These are phyloP conservation scores for Agrochola macilenta DNA, from an alignment of 2,888 invertebrate genomes.

Conservation along the genomic window DNA sequence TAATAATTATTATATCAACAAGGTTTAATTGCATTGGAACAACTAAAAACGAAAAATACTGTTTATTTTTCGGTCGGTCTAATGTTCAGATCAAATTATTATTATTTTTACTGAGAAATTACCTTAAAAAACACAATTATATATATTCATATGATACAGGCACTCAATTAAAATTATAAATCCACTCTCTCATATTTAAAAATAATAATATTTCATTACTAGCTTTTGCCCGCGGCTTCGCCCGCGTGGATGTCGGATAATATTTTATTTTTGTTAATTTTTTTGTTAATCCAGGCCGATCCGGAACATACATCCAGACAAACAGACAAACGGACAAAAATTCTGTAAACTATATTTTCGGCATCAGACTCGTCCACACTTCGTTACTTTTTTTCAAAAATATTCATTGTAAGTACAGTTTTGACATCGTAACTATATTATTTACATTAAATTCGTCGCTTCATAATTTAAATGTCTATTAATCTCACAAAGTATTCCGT, in stretches of 20 bases:
- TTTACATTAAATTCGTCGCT: neutral
- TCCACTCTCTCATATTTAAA: constrained; percentile 13
- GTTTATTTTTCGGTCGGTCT: neutral
- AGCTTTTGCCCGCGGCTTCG: neutral
- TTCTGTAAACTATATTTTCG: no score
- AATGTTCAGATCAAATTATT: neutral
- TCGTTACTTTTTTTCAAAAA: no score
- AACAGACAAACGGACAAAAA: no score
- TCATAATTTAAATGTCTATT: neutral
- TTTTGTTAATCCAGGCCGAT: no score
- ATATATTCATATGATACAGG: neutral
- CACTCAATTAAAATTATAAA: constrained; percentile 8
- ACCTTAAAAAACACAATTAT: neutral
- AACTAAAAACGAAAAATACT: neutral
- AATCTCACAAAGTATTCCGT: constrained; percentile 3
- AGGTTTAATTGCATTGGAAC: neutral
- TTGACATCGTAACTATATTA: no score
- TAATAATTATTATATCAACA: no score
- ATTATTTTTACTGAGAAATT: neutral
- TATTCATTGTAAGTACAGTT: no score
- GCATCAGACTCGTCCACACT: no score
- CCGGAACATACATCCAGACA: no score
- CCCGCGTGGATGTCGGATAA: no score
- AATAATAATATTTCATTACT: neutral
- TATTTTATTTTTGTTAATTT: no score